Evolutionary conservation across 2,797 vertebrate genomes (phyloP).

Genomic region (Siniperca obscura): DNA sequence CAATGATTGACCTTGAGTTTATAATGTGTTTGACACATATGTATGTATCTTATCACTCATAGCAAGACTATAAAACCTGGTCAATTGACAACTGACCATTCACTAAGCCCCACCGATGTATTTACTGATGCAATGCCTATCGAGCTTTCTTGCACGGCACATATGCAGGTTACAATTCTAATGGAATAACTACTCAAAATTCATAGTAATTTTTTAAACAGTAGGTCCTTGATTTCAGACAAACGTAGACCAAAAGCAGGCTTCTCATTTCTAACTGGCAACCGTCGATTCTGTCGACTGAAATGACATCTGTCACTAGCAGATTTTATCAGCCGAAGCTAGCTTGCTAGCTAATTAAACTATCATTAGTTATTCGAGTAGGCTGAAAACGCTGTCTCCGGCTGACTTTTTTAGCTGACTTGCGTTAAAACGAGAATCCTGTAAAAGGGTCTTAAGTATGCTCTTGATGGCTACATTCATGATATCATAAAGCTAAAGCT

Average conservation of each 20-base stretch:
- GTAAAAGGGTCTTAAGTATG: not conserved
- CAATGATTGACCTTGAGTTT: not conserved
- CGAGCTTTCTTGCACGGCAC: not conserved
- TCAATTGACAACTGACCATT: no score
- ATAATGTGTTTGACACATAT: not conserved
- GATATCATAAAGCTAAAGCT: not conserved
- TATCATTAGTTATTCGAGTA: not conserved
- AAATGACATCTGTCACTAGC: not conserved
- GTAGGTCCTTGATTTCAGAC: not conserved
- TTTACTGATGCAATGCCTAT: not conserved
- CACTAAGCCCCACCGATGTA: not conserved
- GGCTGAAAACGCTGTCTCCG: not conserved
- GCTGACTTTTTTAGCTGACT: not conserved
- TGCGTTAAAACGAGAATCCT: not conserved
- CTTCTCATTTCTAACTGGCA: slow-evolving; percentile 2
- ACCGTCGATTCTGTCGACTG: not conserved
- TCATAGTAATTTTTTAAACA: not conserved
- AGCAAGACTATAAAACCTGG: not conserved
- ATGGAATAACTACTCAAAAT: not conserved
- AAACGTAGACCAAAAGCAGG: not conserved
- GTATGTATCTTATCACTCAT: not conserved
- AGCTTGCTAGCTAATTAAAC: not conserved
- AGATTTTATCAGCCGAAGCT: not conserved
- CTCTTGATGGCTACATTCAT: not conserved
- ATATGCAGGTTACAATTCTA: not conserved